Base-by-base conservation (phyloP, 2,888 invertebrate genomes). In the Vesta saturnalis region DNA sequence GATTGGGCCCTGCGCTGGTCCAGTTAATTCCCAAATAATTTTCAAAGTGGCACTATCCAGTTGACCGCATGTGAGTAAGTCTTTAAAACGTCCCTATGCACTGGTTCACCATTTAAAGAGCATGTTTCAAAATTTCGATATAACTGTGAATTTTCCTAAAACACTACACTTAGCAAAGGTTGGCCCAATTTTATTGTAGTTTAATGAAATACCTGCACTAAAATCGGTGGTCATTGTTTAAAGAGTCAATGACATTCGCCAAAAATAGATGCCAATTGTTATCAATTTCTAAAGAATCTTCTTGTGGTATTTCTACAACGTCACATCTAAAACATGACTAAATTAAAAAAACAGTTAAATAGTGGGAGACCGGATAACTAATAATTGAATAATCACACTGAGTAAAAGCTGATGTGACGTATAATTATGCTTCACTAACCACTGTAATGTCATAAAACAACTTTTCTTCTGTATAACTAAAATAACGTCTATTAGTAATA, bases 241-340 rank as follows among this genome's bases (percentile, higher is more conserved):
- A 90, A 90, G 60, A 91, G 77, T 74, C 39, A n/a, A 39, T 39
- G 8, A 84, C 70, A 70, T 81, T 81, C 35, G 83, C 83, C 18
- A 84, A 64, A 72, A 78, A 80, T 72, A 93, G 85, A 83, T 94
- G 92, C 75, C 86, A 83, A 56, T 82, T 78, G 3, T 87, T 86
- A 82, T 94, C 94, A 71, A 94, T 89, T 86, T 94, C 94, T 67
- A 93, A 82, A 76, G 91, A 89, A 78, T 91, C 87, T 72, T 86
- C 79, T 35, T 83, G 75, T 21, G 89, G 86, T 61, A 94, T 87
- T 85, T 92, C 91, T 58, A 92, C 87, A 72, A 89, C 83, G 30
- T 87, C 87, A 80, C 92, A 92, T 77, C 93, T 94, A 81, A 62
- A 85, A 83, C 54, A 52, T 30, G 64, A 69, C 59, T 58, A 57